These are phyloP conservation scores for Synergus japonicus DNA, from an alignment of 2,888 invertebrate genomes.

Conservation along the genomic window DNA sequence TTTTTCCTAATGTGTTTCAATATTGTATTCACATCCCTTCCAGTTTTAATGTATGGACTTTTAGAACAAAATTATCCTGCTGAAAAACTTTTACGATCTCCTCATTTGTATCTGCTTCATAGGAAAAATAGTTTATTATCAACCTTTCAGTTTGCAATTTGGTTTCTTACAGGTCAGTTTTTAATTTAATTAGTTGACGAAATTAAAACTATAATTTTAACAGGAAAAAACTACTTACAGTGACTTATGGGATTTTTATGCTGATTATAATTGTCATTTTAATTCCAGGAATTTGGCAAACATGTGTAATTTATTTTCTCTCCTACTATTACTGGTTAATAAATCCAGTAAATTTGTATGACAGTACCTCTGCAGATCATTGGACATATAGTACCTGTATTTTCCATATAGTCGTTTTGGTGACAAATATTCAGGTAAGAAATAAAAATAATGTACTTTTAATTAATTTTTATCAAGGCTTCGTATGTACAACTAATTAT, in stretches of 20 bases:
- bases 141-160: constrained; percentile 81
- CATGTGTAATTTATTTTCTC: constrained; percentile 82
- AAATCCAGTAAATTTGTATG: constrained; percentile 78
- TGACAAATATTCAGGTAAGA: constrained; percentile 69
- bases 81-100: constrained; percentile 80
- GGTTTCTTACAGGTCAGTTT: constrained; percentile 79
- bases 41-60: constrained; percentile 85
- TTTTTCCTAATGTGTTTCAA: constrained; percentile 88
- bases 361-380: constrained; percentile 79
- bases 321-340: constrained; percentile 76
- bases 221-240: no score
- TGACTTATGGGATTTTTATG: no score
- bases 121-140: constrained; percentile 83
- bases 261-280: not conserved
- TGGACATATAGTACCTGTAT: constrained; percentile 75
- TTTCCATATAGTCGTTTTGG: constrained; percentile 67
- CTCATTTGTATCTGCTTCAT: constrained; percentile 84
- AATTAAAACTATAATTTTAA: not conserved
- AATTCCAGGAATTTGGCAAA: constrained; percentile 81
- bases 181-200: not conserved
- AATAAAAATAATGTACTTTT: constrained; percentile 4
- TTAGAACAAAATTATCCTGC: constrained; percentile 86
- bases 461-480: constrained; percentile 20
- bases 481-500: not conserved
- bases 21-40: constrained; percentile 86